Conservation (phyloP, 2,113 vertebrate genomes). For the Leucoraja erinaceus region DNA sequence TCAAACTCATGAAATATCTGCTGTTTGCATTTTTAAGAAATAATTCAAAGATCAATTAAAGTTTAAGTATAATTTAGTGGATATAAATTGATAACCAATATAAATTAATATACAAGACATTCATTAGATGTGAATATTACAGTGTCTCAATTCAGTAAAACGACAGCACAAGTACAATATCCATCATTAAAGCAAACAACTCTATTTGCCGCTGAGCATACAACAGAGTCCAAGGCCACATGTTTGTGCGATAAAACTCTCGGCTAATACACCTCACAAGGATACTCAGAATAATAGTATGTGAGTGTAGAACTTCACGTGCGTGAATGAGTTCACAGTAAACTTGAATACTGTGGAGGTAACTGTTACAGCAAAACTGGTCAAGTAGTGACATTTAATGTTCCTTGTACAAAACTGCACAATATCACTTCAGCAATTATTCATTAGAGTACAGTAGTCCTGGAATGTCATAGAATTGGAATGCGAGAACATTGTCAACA, state of each 20-base stretch:
- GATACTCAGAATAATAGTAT: neutral
- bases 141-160: neutral
- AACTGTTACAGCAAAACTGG: neutral
- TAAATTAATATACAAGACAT: neutral
- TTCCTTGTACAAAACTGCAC: neutral
- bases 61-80: slow-evolving; percentile 18
- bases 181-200: slow-evolving; percentile 8
- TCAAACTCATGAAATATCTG: neutral
- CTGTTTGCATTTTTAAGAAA: neutral
- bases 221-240: slow-evolving; percentile 30
- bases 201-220: slow-evolving; percentile 6
- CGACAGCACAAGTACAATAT: neutral
- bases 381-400: neutral
- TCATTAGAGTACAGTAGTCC: neutral
- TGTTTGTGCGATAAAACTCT: neutral
- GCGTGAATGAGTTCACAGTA: neutral
- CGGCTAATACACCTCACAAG: neutral
- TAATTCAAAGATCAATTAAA: neutral
- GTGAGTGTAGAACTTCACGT: neutral
- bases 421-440: neutral
- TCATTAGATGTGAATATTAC: neutral
- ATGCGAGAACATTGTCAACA: neutral
- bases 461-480: neutral
- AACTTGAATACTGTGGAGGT: neutral
- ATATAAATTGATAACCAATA: neutral